Percentiles rank a stretch among this genome's conserved stretches.
Conservation (phyloP, 2,797 vertebrate genomes). For the Tadarida brasiliensis region DNA sequence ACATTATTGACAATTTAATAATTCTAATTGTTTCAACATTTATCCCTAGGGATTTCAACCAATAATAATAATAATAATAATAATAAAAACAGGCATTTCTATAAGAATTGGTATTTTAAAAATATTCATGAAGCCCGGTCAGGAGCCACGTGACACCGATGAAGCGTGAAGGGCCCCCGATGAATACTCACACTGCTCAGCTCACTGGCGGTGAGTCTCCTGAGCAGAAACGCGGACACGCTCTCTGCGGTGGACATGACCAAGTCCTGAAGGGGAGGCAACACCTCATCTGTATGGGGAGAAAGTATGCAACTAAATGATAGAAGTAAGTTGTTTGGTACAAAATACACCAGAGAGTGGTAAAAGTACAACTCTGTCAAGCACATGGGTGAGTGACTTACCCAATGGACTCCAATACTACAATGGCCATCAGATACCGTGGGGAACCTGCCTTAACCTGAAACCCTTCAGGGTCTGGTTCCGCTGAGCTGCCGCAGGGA, state of each 20-base stretch:
- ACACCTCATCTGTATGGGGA: conserved; percentile 88
- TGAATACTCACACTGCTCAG: conserved; percentile 90
- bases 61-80: background rate
- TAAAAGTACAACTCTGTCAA: background rate
- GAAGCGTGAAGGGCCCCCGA: background rate
- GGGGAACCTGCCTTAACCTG: background rate
- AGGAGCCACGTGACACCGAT: no score
- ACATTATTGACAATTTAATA: background rate
- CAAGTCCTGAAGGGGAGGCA: conserved; percentile 84
- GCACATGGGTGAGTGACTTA: background rate
- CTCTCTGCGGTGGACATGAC: conserved; percentile 87
- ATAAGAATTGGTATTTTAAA: background rate
- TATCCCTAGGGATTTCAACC: background rate
- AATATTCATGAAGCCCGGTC: background rate
- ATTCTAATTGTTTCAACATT: background rate
- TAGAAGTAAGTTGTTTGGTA: background rate
- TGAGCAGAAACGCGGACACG: conserved; percentile 91
- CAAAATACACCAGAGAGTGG: background rate
- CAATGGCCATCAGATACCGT: background rate
- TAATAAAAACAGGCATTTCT: background rate
- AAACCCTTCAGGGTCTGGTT: background rate
- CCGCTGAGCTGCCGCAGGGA: background rate
- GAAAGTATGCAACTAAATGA: background rate
- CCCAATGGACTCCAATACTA: background rate
- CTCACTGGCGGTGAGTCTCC: conserved; percentile 90